Base-by-base conservation (phyloP, 2,888 invertebrate species). In the Halictus ligatus region DNA sequence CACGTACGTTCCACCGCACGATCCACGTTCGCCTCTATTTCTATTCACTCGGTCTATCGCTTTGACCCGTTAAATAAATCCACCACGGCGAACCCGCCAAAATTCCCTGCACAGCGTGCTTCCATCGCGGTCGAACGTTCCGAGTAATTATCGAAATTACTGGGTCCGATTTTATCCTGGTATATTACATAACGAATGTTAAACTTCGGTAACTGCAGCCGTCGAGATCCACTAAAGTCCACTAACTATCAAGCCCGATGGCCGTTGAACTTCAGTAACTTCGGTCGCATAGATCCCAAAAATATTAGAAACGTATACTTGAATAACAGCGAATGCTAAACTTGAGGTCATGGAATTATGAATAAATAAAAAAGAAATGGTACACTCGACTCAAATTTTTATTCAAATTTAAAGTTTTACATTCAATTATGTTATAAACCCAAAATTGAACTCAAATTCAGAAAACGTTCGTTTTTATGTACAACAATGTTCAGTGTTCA, bases 111-210 rank as follows among this genome's bases (percentile, higher is more conserved):
- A 60, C 40, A 35, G 12, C 25, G 43, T 15, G 10, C 7, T 50
- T 81, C 79, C 40, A 67, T 35, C 48, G 15, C 48, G 21, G n/a
- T 74, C 64, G 73, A 79, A 82, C 50, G 72, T 43, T 0, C 64
- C 29, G 64, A 0, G 79, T 40, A 78, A 82, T 78, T 78, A 78
- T 78, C 50, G 64, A 50, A 79, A 82, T 81, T 76, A 71, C 67
- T 7, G 29, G 48, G 21, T 48, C 8, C n/a, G 35, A 43, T 43
- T 40, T 64, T 64, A 64, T 64, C 60, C 60, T 0, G n/a, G 15
- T 64, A 6, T 64, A 25, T 29, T 15, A 25, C 5, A 64, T 64
- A 64, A 64, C 1, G 13, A 13, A 25, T 60, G 60, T 15, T 13
- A 13, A 60, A 60, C 13, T 25, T 25, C 25, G 25, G 60, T 0